Base-by-base conservation (phyloP, 2,797 vertebrate species). In the Rousettus madagascariensis region DNA sequence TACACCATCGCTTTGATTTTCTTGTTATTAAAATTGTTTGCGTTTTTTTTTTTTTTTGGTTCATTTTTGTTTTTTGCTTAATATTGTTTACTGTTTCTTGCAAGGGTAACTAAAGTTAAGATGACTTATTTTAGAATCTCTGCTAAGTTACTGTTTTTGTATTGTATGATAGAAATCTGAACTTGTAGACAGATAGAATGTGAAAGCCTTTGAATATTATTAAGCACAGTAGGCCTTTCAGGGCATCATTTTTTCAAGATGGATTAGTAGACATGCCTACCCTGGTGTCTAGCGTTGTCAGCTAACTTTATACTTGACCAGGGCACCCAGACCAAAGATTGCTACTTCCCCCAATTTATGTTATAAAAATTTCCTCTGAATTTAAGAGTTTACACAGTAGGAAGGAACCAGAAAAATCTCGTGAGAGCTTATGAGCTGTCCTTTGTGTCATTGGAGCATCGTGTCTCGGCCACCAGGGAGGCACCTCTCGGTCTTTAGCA, bases 21-120 rank as follows among this genome's bases (percentile, higher is more conserved):
- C 53, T 93, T 80, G 63, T 86, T 86, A 30, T 74, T 85, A 69
- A 86, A 86, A n/a, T 90, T 80, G 4, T 17, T 82, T 77, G 63
- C 16, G 2, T 46, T 38, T 16, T 8, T 63, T 46, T 69, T 69
- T 33, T 68, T 57, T 46, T 59, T 82, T 16, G 28, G 33, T 91
- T 36, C 63, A 28, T 66, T 86, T 74, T 28, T 20, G 36, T 69
- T 80, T 92, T 94, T 41, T 88, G 4, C 36, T 75, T 85, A n/a
- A 80, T 63, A 63, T 51, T 78, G 49, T 22, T 74, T 53, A 75
- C 49, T 86, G 33, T 38, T 84, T 82, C 90, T 77, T 63, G 38
- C 91, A 74, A 95, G 6, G 30, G 59, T 94, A 86, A 89, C 55
- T n/a, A 61, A 91, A 90, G 19, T 90, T 84, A 84, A 43, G 43